Evolutionary conservation across 2,888 invertebrate genomes (phyloP), one percentile per base, ranked within the genome.

Genomic region (Spatulosminthurus flaviceps): DNA sequence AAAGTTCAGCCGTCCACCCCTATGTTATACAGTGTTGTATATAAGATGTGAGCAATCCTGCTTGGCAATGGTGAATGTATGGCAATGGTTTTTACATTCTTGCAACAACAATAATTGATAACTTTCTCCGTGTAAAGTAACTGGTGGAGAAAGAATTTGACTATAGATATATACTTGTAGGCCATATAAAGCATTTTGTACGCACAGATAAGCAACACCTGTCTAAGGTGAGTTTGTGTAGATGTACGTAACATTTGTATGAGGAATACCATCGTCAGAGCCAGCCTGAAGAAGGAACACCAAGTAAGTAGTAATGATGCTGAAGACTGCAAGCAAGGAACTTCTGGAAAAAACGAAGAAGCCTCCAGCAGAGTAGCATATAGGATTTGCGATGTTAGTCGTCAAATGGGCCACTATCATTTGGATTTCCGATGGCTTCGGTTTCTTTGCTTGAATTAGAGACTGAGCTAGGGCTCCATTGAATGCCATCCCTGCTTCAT

Each of bases 281-380:
- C 71, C 74, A 61, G 82, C 83, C 43, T 83, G 83, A 9, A 83
- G 60, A 51, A 83, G 75, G 72, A 83, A 82, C 13, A 83, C 79
- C 22, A 82, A 80, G 34, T 83, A 83, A 22, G 82, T 83, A 51
- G 81, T 82, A 69, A 83, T 82, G 21, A 81, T 82, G 73, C 83
- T 82, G 67, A 82, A 77, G n/a, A 83, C 83, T 24, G 82, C 81
- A 24, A 83, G 61, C 42, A 83, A 73, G 4, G 84, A 83, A 19
- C 81, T 77, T 43, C 80, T 74, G 5, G 81, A 82, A 66, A 84
- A 83, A 21, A 82, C 75, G 43, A 84, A 84, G 67, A 82, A 83
- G 4, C 84, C 84, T 13, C 81, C 82, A 28, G 83, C 84, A 75
- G 80, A 82, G 73, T 81, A 84, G 24, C 77, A 80, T 41, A 82